Evolutionary conservation across 1,140 invertebrate genomes (phyloP), one percentile per base, ranked within the genome.

Genomic region (Neodiprion fabricii): DNA sequence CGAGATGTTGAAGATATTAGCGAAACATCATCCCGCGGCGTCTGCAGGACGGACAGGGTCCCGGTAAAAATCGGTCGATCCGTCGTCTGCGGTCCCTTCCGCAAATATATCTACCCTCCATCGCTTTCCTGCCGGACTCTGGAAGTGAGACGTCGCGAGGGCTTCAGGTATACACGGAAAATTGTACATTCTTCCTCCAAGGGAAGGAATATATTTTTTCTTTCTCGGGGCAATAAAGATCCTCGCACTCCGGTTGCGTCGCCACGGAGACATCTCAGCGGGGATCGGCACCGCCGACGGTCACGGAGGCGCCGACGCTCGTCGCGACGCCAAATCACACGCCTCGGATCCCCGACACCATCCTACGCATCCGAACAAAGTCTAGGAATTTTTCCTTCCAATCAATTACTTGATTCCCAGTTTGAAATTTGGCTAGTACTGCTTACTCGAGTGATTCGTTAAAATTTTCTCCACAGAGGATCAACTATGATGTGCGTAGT

Each of bases 191-290:
- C 28, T 40, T 40, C 28, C 28, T 40, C 28, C 28, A 61, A 61
- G 53, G 53, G 4, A 47, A 47, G 7, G 61, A 47, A 47, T 11
- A 47, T 12, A 69, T 69, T 23, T 21, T 21, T 69, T 69, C 21
- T 69, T 69, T 69, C 67, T 69, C 8, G n/a, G 67, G 67, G 67
- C 40, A 69, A 69, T 69, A 69, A 69, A 69, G 67, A 69, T 69
- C 67, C 21, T 69, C 21, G 67, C 17, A 21, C 21, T 69, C 40
- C 14, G 66, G 70, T 71, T 70, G 12, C 49, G 61, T 71, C 65
- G 10, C 50, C 69, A 14, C 67, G 28, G 66, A 74, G 72, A 77
- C 70, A 68, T 77, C 76, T 61, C 76, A 77, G 73, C 76, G 67
- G 76, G 75, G 28, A 73, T 73, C 75, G 67, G 67, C 67, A 47